Percentiles rank a stretch among this genome's conserved stretches.
These are phyloP conservation scores for Tretioscincus oriximinensis DNA, from an alignment of 2,113 vertebrate genomes.

Conservation along the genomic window DNA sequence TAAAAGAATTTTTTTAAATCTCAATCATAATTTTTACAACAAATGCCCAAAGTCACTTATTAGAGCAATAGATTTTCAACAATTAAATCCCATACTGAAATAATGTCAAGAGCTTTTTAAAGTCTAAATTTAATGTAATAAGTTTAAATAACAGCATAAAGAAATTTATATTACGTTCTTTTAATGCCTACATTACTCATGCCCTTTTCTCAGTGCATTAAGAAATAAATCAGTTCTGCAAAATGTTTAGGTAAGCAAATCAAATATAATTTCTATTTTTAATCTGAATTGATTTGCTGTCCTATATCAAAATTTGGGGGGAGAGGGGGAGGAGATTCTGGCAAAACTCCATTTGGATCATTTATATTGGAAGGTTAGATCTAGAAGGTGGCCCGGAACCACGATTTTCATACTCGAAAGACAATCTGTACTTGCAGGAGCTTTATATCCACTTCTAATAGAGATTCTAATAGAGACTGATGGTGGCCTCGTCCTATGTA, in stretches of 20 bases:
- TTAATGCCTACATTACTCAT: not conserved
- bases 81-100: not conserved
- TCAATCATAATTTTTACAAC: not conserved
- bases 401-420: no score
- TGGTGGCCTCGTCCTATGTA: no score
- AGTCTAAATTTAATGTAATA: constrained; percentile 14
- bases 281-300: no score
- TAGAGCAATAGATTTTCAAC: not conserved
- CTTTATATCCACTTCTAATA: no score
- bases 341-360: not conserved
- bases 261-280: constrained; percentile 35
- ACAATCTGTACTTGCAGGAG: no score
- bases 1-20: not conserved
- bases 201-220: not conserved
- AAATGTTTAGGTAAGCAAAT: not conserved
- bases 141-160: not conserved
- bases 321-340: no score
- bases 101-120: not conserved
- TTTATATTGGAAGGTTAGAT: not conserved
- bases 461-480: no score
- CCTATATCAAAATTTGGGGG: no score
- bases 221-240: not conserved
- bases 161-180: not conserved
- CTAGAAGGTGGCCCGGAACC: not conserved
- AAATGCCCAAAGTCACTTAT: not conserved